Base-by-base conservation (phyloP, 1,140 invertebrate species). In the Polypedilum vanderplanki region DNA sequence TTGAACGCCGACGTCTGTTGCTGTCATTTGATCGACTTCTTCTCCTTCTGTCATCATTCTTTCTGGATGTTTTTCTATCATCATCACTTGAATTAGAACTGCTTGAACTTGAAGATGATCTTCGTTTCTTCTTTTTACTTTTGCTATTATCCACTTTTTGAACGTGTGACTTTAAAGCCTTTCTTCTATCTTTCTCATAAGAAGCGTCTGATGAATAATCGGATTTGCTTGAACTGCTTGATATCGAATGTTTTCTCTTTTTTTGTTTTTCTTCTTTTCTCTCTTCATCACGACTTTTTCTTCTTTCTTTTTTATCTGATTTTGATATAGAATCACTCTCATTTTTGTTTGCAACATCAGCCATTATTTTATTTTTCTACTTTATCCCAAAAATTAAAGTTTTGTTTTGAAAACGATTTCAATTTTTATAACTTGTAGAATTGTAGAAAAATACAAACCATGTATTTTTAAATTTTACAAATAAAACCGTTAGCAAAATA, bases 151-250 rank as follows among this genome's bases (percentile, higher is more conserved):
- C 65, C 17, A 70, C 65, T 70, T 70, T 70, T 20, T 70, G 17
- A 22, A 70, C 65, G 8, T 22, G 65, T 20, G 65, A 70, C 20
- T 70, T 70, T 22, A 70, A 12, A 10, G 20, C 15, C 18, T 70
- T 70, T 5, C 18, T 22, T 18, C 18, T 18, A 12, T 70, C 20
- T 20, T 7, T 20, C 10, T 57, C 46, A 57, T 57, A 12, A 7
- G 65, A 70, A 70, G 3, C 18, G 9, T 70, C 65, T 9, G 65
- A 20, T 22, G 65, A 70, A 70, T 70, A 70, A 70, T 70, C 65
- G 3, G 17, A 20, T 33, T 33, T 33, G 24, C 24, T 33, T 33
- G 24, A 33, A 5, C 5, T 33, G 10, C 15, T 10, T 18, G 65
- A 70, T 9, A 70, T 5, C 18, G 65, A 70, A 70, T 70, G 17